Evolutionary conservation across 2,113 vertebrate genomes (phyloP).

Genomic region (Neogale vison): DNA sequence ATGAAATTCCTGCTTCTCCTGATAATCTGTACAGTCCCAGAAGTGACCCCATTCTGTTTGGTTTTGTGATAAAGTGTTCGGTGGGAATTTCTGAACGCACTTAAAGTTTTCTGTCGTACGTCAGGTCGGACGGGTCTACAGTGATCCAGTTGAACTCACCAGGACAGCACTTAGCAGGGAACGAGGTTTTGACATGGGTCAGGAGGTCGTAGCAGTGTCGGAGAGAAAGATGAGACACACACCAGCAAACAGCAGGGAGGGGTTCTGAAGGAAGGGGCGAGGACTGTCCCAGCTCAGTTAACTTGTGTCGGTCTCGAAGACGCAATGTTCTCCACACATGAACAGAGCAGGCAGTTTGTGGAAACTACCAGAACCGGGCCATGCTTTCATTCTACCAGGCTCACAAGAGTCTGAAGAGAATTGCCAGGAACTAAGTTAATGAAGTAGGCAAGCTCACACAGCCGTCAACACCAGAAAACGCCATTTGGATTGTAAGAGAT

Average conservation of each 20-base stretch:
- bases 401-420: slow-evolving; percentile 7
- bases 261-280: background rate
- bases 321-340: background rate
- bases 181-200: background rate
- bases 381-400: background rate
- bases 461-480: background rate
- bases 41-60: background rate
- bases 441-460: background rate
- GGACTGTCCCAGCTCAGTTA: background rate
- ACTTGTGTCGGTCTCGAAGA: background rate
- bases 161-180: slow-evolving; percentile 20
- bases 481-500: background rate
- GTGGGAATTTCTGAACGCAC: background rate
- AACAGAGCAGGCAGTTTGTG: background rate
- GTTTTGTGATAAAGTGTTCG: slow-evolving; percentile 28
- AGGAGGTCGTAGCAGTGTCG: slow-evolving; percentile 33
- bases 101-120: background rate
- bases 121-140: background rate
- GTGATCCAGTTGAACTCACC: background rate
- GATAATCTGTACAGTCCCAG: background rate
- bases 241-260: background rate
- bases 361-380: slow-evolving; percentile 42
- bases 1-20: background rate
- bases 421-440: slow-evolving; percentile 38
- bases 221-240: slow-evolving; percentile 34